Conservation (phyloP, 37 sponge, comb jelly and placozoan genomes). For the Diacarnus erythraeanus region DNA sequence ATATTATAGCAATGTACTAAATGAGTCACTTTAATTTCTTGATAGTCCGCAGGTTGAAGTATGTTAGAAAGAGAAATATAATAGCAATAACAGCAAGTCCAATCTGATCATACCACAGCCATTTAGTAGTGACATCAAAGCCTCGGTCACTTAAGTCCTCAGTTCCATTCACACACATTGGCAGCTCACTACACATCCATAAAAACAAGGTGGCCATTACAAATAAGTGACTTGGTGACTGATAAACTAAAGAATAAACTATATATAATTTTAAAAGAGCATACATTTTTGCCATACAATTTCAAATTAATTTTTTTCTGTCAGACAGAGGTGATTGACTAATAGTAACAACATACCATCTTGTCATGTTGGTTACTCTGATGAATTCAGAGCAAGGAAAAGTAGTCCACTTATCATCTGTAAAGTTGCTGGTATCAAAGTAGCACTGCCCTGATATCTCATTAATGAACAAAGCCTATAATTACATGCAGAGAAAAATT, state of each 20-base stretch:
- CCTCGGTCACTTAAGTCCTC: neutral
- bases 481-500: too few species aligned
- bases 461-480: constrained; percentile 55
- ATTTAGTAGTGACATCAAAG: neutral
- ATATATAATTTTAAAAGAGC: too few species aligned
- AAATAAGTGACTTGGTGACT: too few species aligned
- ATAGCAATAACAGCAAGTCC: constrained; percentile 1
- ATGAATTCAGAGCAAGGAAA: neutral
- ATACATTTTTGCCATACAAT: too few species aligned
- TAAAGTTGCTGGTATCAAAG: neutral
- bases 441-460: constrained; percentile 32
- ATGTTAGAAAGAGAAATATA: neutral
- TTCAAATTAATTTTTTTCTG: too few species aligned
- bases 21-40: constrained; percentile 6
- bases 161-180: neutral
- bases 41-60: neutral
- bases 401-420: neutral
- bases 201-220: neutral
- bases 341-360: neutral
- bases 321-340: too few species aligned
- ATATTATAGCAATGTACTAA: too few species aligned
- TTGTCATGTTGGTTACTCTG: neutral
- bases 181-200: neutral
- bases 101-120: constrained; percentile 37
- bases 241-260: too few species aligned